phyloP scores from a whole-genome alignment of 2,113 vertebrate genomes.

The Melanerpes formicivorus region DNA sequence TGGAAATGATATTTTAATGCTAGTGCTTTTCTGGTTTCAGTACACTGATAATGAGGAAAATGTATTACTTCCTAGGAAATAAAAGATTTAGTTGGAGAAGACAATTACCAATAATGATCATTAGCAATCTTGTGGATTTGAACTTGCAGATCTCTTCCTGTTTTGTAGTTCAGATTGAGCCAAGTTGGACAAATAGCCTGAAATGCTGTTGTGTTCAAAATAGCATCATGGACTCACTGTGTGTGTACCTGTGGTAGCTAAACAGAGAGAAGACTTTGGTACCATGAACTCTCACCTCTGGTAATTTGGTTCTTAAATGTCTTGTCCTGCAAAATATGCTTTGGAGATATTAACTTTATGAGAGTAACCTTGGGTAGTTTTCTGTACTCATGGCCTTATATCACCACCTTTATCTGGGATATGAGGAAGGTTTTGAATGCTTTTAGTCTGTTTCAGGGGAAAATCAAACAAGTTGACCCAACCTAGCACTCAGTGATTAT shows the following conservation, averaged over 20 bases:
- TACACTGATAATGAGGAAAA: background rate
- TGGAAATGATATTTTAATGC: background rate
- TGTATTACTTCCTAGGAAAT: background rate
- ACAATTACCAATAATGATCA: background rate
- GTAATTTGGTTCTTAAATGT: background rate
- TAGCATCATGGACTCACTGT: fast-evolving
- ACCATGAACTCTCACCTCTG: background rate
- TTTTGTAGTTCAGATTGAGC: background rate
- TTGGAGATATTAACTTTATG: background rate
- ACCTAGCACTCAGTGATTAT: background rate
- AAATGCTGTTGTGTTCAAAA: background rate
- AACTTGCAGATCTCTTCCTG: background rate
- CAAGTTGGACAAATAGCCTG: background rate
- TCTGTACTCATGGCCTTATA: background rate
- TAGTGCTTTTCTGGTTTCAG: background rate
- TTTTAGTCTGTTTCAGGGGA: background rate
- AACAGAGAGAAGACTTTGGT: background rate
- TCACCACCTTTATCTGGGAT: background rate
- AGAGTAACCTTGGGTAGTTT: background rate
- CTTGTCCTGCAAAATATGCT: background rate
- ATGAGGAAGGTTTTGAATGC: background rate
- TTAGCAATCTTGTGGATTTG: background rate
- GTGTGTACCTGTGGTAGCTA: background rate
- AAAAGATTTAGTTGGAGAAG: background rate
- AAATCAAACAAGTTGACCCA: background rate